phyloP scores from a whole-genome alignment of 2,113 vertebrate genomes.

The Lathamus discolor region DNA sequence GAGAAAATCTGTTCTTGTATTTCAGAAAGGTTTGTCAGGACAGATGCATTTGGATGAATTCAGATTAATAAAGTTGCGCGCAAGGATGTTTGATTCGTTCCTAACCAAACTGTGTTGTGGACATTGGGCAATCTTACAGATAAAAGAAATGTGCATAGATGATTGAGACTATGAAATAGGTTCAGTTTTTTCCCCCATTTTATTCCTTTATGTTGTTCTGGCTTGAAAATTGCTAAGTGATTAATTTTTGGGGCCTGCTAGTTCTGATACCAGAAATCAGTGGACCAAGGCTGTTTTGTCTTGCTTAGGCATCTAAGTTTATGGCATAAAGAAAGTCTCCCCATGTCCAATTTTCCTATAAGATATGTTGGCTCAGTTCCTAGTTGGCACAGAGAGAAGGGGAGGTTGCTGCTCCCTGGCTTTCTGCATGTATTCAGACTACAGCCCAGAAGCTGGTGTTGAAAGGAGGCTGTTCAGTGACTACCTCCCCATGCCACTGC shows the following conservation, averaged over 20 bases:
- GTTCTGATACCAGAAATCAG: not conserved
- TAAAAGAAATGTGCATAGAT: not conserved
- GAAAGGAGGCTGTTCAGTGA: not conserved
- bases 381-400: not conserved
- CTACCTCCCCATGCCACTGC: rapidly evolving
- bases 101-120: not conserved
- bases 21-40: not conserved
- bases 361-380: not conserved
- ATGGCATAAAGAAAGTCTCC: not conserved
- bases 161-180: not conserved
- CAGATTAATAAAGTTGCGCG: not conserved
- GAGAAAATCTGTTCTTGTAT: not conserved
- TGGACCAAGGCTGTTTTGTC: not conserved
- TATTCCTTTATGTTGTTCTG: not conserved
- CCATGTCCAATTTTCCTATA: not conserved
- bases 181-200: not conserved
- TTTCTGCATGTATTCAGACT: rapidly evolving
- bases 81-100: conserved; percentile 27
- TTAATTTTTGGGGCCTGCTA: not conserved
- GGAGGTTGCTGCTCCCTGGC: not conserved
- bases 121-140: no score
- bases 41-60: not conserved
- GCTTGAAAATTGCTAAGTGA: not conserved
- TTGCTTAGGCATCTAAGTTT: not conserved
- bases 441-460: not conserved